These are phyloP conservation scores for Pungitius pungitius DNA, from an alignment of 2,113 vertebrate genomes.

Conservation along the genomic window DNA sequence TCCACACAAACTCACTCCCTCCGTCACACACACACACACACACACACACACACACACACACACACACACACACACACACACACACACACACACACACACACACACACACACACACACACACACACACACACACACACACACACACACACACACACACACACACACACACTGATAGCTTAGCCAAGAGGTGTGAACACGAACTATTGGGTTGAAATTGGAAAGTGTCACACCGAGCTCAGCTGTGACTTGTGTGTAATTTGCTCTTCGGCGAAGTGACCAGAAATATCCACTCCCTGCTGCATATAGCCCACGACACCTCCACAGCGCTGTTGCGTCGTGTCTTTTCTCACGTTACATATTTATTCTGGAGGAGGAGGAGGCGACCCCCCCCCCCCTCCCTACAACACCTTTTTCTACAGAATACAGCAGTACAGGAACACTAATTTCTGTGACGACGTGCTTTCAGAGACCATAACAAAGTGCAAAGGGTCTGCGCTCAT, in stretches of 20 bases:
- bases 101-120: constrained; percentile 27
- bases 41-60: constrained; percentile 26
- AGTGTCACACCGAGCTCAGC: constrained; percentile 75
- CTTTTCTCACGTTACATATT: constrained; percentile 41
- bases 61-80: constrained; percentile 46
- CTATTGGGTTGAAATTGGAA: constrained; percentile 75
- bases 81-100: constrained; percentile 26
- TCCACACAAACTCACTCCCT: constrained; percentile 20
- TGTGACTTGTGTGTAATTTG: constrained; percentile 74
- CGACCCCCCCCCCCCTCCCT: constrained; percentile 5
- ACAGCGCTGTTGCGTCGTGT: constrained; percentile 39
- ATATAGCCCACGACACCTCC: constrained; percentile 56
- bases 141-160: constrained; percentile 28
- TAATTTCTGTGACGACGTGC: constrained; percentile 8
- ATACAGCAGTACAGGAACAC: constrained; percentile 28
- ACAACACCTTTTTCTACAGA: not conserved
- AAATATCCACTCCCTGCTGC: constrained; percentile 71
- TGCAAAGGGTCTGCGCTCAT: constrained; percentile 15
- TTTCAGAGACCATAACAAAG: constrained; percentile 32
- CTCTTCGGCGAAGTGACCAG: constrained; percentile 58
- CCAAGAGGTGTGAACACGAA: constrained; percentile 75
- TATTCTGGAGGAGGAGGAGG: constrained; percentile 28
- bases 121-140: constrained; percentile 24
- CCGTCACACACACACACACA: constrained; percentile 11
- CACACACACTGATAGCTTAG: constrained; percentile 62